Percentiles rank a stretch among this genome's conserved stretches.
These are phyloP conservation scores for Caenorhabditis uteleia DNA, from an alignment of 2,888 invertebrate species.

Conservation along the genomic window DNA sequence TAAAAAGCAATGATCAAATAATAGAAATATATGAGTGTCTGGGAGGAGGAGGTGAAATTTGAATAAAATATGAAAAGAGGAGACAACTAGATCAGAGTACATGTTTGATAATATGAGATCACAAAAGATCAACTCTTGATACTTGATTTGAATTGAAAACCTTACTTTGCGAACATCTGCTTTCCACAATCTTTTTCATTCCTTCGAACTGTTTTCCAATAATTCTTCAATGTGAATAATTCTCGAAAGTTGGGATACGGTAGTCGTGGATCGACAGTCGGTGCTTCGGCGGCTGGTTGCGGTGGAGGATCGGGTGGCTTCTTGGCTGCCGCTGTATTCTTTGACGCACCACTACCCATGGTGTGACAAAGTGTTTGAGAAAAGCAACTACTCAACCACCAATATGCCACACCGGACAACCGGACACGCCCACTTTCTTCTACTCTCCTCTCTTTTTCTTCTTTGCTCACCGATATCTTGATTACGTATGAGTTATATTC, in stretches of 20 bases:
- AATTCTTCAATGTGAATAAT: slow-evolving; percentile 69
- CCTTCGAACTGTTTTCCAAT: slow-evolving; percentile 67
- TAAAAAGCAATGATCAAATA: too few species aligned
- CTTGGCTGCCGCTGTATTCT: slow-evolving; percentile 21
- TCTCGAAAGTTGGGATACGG: slow-evolving; percentile 66
- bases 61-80: neutral
- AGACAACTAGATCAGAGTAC: neutral
- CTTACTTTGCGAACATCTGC: slow-evolving; percentile 59
- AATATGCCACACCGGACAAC: neutral
- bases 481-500: too few species aligned
- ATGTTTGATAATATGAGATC: neutral
- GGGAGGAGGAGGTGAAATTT: too few species aligned
- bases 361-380: neutral
- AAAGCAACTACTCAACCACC: neutral
- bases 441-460: neutral
- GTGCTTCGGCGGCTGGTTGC: slow-evolving; percentile 42
- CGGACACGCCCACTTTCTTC: neutral
- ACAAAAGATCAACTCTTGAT: neutral
- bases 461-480: too few species aligned
- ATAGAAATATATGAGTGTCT: too few species aligned
- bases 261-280: slow-evolving; percentile 56
- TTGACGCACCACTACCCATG: slow-evolving; percentile 46
- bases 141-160: neutral
- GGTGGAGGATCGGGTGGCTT: slow-evolving; percentile 39
- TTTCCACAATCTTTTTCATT: slow-evolving; percentile 63